Percentiles rank a stretch among this genome's conserved stretches.
phyloP scores from a whole-genome alignment of 1,140 invertebrate genomes.

The Zaprionus africanus region DNA sequence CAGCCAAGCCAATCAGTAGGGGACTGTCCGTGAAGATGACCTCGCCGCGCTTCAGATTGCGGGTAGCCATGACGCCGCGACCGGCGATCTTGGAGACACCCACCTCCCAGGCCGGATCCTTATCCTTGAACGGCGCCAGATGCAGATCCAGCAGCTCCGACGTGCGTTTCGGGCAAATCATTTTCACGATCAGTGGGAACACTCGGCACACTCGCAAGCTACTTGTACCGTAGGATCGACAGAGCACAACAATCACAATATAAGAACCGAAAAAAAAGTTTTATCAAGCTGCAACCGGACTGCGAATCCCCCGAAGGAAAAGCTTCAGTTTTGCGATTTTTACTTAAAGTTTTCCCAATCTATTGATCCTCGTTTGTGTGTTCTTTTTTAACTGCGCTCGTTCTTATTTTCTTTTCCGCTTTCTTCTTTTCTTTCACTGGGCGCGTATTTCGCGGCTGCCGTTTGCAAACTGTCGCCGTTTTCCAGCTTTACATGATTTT shows the following conservation, averaged over 20 bases:
- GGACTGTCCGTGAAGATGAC: slow-evolving; percentile 89
- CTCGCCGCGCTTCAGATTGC: slow-evolving; percentile 88
- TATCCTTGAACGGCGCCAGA: slow-evolving; percentile 80
- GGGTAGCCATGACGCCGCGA: slow-evolving; percentile 88
- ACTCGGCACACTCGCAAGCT: slow-evolving; percentile 11
- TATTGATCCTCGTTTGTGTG: slow-evolving; percentile 8
- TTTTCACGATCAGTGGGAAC: slow-evolving; percentile 9
- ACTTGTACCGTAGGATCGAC: not conserved
- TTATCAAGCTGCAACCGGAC: not conserved
- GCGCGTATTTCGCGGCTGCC: slow-evolving; percentile 74
- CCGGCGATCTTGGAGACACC: slow-evolving; percentile 78
- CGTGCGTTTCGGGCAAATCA: slow-evolving; percentile 83
- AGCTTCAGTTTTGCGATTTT: not conserved
- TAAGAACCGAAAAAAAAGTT: slow-evolving; percentile 35
- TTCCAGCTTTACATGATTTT: slow-evolving; percentile 84
- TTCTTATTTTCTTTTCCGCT: slow-evolving; percentile 18
- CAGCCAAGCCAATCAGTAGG: slow-evolving; percentile 87
- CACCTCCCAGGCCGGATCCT: slow-evolving; percentile 80
- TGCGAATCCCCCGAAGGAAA: not conserved
- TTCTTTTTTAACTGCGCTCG: not conserved
- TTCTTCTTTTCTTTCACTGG: slow-evolving; percentile 44
- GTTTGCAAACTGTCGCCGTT: slow-evolving; percentile 83
- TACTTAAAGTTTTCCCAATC: not conserved
- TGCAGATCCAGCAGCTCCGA: slow-evolving; percentile 76
- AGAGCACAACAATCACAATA: slow-evolving; percentile 16